Percentiles rank a stretch among this genome's conserved stretches.
phyloP scores from a whole-genome alignment of 2,797 vertebrate species.

The Lagorchestes hirsutus region DNA sequence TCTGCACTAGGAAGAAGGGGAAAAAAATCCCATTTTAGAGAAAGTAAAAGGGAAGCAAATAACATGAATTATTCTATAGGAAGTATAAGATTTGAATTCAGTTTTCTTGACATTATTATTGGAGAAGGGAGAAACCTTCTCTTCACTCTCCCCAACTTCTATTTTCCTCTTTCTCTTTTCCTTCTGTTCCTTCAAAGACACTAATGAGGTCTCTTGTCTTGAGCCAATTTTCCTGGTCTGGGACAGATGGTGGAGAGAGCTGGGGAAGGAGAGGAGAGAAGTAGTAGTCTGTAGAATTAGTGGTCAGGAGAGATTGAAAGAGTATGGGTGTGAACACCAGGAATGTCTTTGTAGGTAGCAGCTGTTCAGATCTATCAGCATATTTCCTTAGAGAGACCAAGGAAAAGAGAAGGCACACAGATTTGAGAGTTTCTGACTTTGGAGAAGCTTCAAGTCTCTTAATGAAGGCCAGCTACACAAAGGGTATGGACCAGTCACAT shows the following conservation, averaged over 20 bases:
- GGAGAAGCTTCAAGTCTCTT: background rate
- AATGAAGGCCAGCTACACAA: fast-evolving
- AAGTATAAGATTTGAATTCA: conserved; percentile 36
- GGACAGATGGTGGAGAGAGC: background rate
- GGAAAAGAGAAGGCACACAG: fast-evolving
- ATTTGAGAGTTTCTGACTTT: background rate
- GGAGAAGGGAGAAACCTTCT: background rate
- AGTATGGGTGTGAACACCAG: background rate
- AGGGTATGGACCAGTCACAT: fast-evolving
- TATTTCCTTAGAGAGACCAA: background rate
- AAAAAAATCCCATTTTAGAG: background rate
- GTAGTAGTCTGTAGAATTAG: background rate
- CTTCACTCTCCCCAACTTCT: background rate
- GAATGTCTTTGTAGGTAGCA: background rate
- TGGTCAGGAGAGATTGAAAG: fast-evolving
- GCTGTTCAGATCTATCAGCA: background rate
- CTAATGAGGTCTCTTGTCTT: background rate
- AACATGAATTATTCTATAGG: background rate
- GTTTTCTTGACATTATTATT: conserved; percentile 14
- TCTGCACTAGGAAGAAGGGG: background rate
- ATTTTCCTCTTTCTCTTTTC: background rate
- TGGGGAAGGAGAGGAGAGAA: background rate
- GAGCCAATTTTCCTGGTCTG: background rate
- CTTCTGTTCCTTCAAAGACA: background rate
- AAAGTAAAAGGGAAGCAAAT: background rate